These are phyloP conservation scores for Hemitrygon akajei DNA, from an alignment of 2,797 vertebrate species.

Conservation along the genomic window DNA sequence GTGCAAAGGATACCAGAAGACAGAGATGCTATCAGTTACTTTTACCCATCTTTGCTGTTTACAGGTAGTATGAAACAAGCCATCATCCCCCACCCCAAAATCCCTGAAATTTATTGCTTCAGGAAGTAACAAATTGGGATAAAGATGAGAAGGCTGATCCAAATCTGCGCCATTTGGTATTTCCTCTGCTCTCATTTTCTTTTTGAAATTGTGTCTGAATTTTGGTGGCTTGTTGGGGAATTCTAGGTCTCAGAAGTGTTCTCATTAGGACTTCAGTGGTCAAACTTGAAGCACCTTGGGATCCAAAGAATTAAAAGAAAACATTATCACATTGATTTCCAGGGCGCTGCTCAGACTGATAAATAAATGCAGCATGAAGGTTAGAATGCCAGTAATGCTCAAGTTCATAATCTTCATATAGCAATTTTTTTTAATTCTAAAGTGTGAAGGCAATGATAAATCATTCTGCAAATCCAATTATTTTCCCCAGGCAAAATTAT, in stretches of 20 bases:
- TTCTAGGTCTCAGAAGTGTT: background rate
- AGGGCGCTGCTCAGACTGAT: conserved; percentile 20
- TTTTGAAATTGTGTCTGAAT: no score
- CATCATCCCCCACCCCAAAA: background rate
- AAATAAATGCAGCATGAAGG: background rate
- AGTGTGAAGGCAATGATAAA: background rate
- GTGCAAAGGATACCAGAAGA: background rate
- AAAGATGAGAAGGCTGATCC: background rate
- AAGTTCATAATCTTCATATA: background rate
- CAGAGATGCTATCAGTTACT: no score
- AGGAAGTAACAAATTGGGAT: background rate
- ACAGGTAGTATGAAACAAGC: background rate
- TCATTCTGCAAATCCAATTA: conserved; percentile 21
- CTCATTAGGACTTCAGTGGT: background rate
- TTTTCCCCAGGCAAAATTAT: conserved; percentile 31
- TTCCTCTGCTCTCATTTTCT: no score
- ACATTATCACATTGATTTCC: background rate
- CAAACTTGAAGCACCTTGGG: background rate
- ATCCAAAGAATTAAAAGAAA: conserved; percentile 15
- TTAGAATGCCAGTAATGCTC: background rate
- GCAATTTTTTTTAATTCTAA: conserved; percentile 26
- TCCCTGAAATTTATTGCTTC: conserved; percentile 5
- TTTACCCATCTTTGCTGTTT: background rate
- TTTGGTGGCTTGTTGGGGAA: no score
- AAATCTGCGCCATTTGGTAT: background rate